Base-by-base conservation (phyloP, 2,797 vertebrate species). In the Pseudochromis fuscus region DNA sequence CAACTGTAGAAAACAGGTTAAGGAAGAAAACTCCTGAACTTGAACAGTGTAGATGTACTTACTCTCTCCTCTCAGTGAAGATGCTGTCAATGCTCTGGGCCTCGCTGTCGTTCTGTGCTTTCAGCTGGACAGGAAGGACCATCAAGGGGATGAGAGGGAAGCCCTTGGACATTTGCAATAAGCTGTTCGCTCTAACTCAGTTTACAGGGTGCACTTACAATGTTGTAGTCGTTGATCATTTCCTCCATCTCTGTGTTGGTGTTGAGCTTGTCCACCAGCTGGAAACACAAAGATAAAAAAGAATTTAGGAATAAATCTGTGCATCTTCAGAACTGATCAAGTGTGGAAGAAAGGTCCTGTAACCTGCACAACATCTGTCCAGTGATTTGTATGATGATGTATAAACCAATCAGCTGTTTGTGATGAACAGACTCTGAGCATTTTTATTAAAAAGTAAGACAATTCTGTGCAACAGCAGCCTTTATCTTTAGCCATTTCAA, bases 201-300 rank as follows among this genome's bases (percentile, higher is more conserved):
- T 13, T 46, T 0, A 0, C 8, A 65, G 2, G 9, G 5, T 15
- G 16, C 10, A 68, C 95, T 94, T 92, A 99, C 97, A 91, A 89
- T 90, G 73, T 94, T 96, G 86, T 95, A 96, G 89, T 98, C 95
- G 52, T 87, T 93, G 79, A 96, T 93, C 72, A 99, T 95, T 88
- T 99, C 97, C 63, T 98, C 95, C 91, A 95, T 96, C 82, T 99
- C 97, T 0, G 94, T 96, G 91, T 95, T 96, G 37, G 96, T 98
- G 89, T 99, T 99, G 86, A 98, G 94, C 75, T 97, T 97, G 92
- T 99, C 96, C 67, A 98, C 95, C 78, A 98, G 91, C 97, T 99
- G 40, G 1, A 56, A 88, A 89, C 87, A 87, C 10, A 87, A 87
- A 52, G 72, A 67, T 3, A 53, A 0, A 40, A 48, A 13, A 10